Conservation (phyloP, 2,113 vertebrate genomes). For the Toxotes chatareus region DNA sequence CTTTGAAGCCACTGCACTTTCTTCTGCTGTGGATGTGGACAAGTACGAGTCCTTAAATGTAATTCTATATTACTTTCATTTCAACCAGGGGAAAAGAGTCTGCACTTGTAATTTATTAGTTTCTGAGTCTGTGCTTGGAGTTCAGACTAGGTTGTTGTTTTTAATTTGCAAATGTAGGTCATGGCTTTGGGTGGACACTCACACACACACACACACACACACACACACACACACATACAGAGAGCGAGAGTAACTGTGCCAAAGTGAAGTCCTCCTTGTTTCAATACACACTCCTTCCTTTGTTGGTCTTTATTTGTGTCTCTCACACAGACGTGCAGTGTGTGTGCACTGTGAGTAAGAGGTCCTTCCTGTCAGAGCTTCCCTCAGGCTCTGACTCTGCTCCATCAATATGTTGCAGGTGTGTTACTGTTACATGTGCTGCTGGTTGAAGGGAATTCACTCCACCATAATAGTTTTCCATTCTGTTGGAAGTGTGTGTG, state of each 20-base stretch:
- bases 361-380: constrained; percentile 17
- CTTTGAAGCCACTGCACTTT: background rate
- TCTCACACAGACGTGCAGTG: background rate
- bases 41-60: constrained; percentile 22
- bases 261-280: constrained; percentile 33
- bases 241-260: background rate
- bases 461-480: background rate
- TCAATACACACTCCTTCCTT: constrained; percentile 19
- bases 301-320: constrained; percentile 4
- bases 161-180: constrained; percentile 82
- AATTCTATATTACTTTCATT: constrained; percentile 52
- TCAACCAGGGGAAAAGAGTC: constrained; percentile 28
- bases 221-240: constrained; percentile 6
- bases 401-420: constrained; percentile 37
- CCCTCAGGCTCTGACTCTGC: constrained; percentile 19
- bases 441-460: constrained; percentile 5
- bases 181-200: constrained; percentile 66
- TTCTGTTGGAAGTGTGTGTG: background rate
- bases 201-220: background rate
- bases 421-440: constrained; percentile 12
- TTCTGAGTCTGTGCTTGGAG: constrained; percentile 52
- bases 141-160: constrained; percentile 73
- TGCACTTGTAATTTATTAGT: constrained; percentile 55
- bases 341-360: background rate
- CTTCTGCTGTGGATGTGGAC: constrained; percentile 14